Evolutionary conservation across 2,113 vertebrate species (phyloP), one percentile per base, ranked within the genome.

Genomic region (Siphamia tubifer): DNA sequence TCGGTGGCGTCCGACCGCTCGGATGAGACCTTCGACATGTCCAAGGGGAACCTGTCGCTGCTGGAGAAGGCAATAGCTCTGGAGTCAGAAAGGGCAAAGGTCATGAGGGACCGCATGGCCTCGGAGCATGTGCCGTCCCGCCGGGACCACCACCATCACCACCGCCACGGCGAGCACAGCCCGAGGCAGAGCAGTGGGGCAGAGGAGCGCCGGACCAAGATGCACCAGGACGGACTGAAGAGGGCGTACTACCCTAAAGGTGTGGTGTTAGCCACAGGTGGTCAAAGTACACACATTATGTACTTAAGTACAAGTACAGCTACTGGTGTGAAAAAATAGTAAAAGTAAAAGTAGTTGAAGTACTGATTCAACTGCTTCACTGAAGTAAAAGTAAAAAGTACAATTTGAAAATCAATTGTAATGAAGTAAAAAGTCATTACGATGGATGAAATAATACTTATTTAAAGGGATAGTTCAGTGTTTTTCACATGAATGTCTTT

Each of bases 21-120:
- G 1, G 98, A 99, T 85, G 98, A 99, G 83, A 95, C 96, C 69
- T 99, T 97, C 16, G 98, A 99, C 91, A 97, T 99, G 95, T 96
- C 97, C 84, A 99, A 99, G 91, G 98, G 98, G 39, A 99, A 99
- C 85, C 91, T 99, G 91, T 94, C 96, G 2, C 93, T 99, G 52
- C 94, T 99, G 89, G 98, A 99, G 92, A 99, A 99, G 89, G 98
- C 98, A 85, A 99, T 99, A 51, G 98, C 98, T 38, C 85, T 99
- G 86, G 98, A 99, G 60, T 96, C 96, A 0, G 95, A 99, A 86
- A 76, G 98, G 63, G 96, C 97, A 17, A 98, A 97, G 92, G 96
- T 96, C 90, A 96, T 98, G 97, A 90, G 96, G 85, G 96, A 99
- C 87, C 94, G 96, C 67, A 94, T 95, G 94, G 91, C 94, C 52